Percentiles rank a stretch among this genome's conserved stretches.
Evolutionary conservation across 92 coral and sea anemone species (phyloP).

Genomic region (Metridium senile): DNA sequence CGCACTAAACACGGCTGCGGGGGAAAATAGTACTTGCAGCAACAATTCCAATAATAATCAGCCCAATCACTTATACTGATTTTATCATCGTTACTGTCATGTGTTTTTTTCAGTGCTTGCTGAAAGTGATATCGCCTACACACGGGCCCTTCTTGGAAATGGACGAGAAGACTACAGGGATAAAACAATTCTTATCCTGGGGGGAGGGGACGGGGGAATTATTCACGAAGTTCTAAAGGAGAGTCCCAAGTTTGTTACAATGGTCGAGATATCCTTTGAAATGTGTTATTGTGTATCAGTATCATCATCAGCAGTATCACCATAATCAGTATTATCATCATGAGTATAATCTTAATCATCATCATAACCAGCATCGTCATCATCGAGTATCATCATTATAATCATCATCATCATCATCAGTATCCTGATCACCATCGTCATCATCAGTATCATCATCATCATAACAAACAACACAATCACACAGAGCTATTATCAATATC

Average conservation of each 20-base stretch:
- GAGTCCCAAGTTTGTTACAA: conserved; percentile 62
- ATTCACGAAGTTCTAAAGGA: conserved; percentile 70
- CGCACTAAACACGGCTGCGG: no score
- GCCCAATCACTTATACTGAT: no score
- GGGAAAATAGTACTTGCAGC: no score
- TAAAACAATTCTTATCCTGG: conserved; percentile 66
- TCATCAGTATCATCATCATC: background rate
- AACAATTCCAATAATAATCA: no score
- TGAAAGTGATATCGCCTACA: conserved; percentile 70
- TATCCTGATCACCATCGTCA: background rate
- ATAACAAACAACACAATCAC: background rate
- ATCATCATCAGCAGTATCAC: background rate
- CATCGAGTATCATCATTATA: background rate
- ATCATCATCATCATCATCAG: background rate
- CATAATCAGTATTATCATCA: background rate
- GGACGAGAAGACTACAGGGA: conserved; percentile 61
- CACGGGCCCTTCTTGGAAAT: conserved; percentile 65
- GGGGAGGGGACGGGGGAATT: conserved; percentile 83
- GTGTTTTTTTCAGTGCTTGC: conserved; percentile 56
- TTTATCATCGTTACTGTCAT: background rate
- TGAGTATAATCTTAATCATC: no score
- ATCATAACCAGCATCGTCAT: no score
- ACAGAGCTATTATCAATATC: background rate
- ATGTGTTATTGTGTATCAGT: background rate
- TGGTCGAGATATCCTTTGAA: conserved; percentile 75